phyloP scores from a whole-genome alignment of 2,113 vertebrate genomes.

The Hylia prasina region DNA sequence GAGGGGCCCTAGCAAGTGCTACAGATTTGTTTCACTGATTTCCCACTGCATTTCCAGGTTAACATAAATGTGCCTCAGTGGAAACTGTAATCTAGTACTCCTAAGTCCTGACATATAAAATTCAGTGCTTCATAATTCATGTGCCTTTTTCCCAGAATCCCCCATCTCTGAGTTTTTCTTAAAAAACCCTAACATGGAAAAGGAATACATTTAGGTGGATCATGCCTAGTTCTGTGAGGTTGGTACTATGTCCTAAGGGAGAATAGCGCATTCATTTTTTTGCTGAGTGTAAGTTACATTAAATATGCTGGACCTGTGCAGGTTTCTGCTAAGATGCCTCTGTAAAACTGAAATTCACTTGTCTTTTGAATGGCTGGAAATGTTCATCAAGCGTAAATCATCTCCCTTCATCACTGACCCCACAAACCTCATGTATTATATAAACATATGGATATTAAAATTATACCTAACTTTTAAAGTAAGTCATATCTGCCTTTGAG shows the following conservation, averaged over 20 bases:
- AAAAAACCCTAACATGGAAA: background rate
- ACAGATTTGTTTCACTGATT: background rate
- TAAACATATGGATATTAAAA: background rate
- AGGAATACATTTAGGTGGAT: background rate
- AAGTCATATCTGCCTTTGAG: slow-evolving; percentile 32
- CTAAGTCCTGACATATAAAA: background rate
- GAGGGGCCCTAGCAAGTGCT: background rate
- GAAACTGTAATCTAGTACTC: background rate
- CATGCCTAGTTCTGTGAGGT: background rate
- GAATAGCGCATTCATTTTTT: background rate
- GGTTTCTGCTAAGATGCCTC: background rate
- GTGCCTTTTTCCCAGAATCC: background rate
- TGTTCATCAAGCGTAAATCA: background rate
- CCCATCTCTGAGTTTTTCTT: background rate
- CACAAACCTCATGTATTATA: background rate
- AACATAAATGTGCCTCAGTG: background rate
- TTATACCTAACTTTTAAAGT: background rate
- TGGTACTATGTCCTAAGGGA: background rate
- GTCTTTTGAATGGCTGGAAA: background rate
- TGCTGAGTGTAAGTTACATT: background rate
- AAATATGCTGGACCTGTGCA: background rate
- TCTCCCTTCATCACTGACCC: background rate
- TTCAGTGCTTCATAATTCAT: background rate
- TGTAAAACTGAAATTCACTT: background rate
- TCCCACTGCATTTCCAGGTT: background rate